Evolutionary conservation across 2,113 vertebrate species (phyloP).

Genomic region (Microtus pennsylvanicus): DNA sequence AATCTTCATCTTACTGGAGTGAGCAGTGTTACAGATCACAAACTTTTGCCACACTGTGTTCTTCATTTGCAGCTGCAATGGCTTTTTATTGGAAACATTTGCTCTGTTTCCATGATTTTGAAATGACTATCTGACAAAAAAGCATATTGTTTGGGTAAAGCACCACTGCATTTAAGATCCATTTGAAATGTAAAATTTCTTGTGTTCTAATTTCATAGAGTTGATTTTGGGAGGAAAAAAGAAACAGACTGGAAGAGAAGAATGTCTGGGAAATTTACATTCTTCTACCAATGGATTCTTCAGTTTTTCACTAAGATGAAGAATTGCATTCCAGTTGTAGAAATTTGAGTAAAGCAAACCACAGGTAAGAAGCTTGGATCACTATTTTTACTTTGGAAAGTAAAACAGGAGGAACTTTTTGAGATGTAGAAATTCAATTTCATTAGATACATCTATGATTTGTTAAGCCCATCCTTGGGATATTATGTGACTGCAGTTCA

Average conservation of each 20-base stretch:
- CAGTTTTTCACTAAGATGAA: slow-evolving; percentile 46
- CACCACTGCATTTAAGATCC: background rate
- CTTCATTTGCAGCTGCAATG: slow-evolving; percentile 67
- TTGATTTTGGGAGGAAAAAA: background rate
- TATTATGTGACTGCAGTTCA: background rate
- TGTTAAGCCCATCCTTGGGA: background rate
- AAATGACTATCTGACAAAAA: background rate
- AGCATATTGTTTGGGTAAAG: background rate
- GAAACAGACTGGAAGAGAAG: background rate
- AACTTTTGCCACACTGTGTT: slow-evolving; percentile 54
- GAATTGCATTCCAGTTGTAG: background rate
- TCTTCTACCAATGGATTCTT: slow-evolving; percentile 20
- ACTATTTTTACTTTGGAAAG: slow-evolving; percentile 30
- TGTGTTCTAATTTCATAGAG: slow-evolving; percentile 33
- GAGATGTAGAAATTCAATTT: slow-evolving; percentile 18
- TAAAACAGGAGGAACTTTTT: background rate
- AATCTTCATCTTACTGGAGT: slow-evolving; percentile 61
- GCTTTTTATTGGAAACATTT: slow-evolving; percentile 52
- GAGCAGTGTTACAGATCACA: slow-evolving; percentile 67
- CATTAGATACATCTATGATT: background rate
- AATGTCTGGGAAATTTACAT: slow-evolving; percentile 11
- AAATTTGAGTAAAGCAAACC: slow-evolving; percentile 38
- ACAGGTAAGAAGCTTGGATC: background rate
- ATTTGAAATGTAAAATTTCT: background rate
- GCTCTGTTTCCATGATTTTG: slow-evolving; percentile 31